Evolutionary conservation across 2,888 invertebrate genomes (phyloP).

Genomic region (Epiblema foenella): DNA sequence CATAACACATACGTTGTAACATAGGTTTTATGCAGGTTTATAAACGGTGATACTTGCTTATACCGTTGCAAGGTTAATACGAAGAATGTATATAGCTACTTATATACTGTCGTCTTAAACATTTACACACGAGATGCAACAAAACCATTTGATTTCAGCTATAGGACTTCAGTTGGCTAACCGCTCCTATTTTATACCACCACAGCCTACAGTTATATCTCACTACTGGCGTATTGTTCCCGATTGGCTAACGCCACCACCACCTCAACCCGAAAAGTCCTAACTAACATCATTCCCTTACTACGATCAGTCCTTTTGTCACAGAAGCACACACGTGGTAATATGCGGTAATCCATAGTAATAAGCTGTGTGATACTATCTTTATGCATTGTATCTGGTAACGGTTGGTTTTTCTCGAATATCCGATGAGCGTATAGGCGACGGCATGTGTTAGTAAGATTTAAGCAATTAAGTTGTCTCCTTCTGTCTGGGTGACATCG

Average conservation of each 20-base stretch:
- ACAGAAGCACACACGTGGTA: constrained; percentile 4
- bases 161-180: background rate
- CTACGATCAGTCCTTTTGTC: background rate
- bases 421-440: background rate
- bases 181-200: constrained; percentile 43
- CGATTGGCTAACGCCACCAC: constrained; percentile 52
- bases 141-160: no score
- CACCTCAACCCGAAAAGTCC: background rate
- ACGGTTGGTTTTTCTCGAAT: constrained; percentile 32
- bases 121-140: no score
- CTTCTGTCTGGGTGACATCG: background rate
- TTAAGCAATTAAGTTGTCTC: constrained; percentile 4
- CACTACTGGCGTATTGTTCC: constrained; percentile 53
- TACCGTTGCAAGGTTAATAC: no score
- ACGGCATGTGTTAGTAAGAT: constrained; percentile 4
- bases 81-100: no score
- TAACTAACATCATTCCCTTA: constrained; percentile 1
- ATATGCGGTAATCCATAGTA: constrained; percentile 51
- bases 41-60: no score
- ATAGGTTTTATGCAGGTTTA: no score
- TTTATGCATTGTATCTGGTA: constrained; percentile 35
- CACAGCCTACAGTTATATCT: constrained; percentile 57
- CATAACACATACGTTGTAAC: no score
- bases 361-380: constrained; percentile 45
- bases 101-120: no score